Percentiles rank a stretch among this genome's conserved stretches.
Evolutionary conservation across 2,797 vertebrate species (phyloP).

Genomic region (Sphenodon punctatus): DNA sequence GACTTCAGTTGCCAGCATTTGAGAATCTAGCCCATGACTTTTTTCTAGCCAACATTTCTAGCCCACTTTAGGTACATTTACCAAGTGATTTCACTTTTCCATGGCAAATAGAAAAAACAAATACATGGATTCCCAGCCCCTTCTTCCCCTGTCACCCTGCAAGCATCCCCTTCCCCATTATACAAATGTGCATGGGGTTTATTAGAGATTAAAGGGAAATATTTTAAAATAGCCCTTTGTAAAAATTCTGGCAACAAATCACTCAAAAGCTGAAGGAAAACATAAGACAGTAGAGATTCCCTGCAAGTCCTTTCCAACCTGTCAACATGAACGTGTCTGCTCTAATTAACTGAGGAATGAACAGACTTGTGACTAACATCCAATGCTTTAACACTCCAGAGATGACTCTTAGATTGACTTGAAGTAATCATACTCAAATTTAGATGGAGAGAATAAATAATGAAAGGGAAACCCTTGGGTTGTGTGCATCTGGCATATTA

Average conservation of each 20-base stretch:
- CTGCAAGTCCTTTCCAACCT: background rate
- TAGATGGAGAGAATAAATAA: background rate
- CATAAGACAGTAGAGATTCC: background rate
- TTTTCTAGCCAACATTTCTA: no score
- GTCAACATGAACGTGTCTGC: background rate
- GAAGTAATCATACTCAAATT: background rate
- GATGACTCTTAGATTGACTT: background rate
- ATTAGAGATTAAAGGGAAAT: background rate
- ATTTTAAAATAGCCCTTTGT: background rate
- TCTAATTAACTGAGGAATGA: background rate
- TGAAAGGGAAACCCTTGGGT: background rate
- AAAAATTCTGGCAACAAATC: background rate
- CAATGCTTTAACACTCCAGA: background rate
- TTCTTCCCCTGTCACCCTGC: background rate
- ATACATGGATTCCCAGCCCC: background rate
- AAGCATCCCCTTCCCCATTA: background rate
- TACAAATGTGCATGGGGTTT: background rate
- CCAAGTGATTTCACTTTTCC: no score
- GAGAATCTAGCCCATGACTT: no score
- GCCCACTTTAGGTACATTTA: no score
- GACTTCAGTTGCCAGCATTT: no score
- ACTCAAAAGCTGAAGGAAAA: background rate
- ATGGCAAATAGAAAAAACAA: no score
- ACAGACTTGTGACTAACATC: background rate
- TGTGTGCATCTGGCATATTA: background rate